Conservation (phyloP, 2,888 invertebrate genomes). For the Slavum lentiscoides region DNA sequence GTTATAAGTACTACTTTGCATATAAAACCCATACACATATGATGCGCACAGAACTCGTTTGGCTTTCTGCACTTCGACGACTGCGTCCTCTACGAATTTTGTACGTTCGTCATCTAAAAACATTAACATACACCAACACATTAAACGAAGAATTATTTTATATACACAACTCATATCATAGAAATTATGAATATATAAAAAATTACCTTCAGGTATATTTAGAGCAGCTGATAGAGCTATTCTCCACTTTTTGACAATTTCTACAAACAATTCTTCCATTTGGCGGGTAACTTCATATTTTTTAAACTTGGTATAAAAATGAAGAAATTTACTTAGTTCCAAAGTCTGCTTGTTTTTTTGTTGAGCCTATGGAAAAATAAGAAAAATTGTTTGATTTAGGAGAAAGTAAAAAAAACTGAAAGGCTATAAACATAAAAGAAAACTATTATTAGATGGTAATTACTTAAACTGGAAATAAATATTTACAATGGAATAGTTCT, state of each 20-base stretch:
- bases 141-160: background rate
- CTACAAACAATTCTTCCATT: constrained; percentile 67
- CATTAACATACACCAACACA: constrained; percentile 56
- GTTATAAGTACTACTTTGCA: constrained; percentile 69
- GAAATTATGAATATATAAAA: background rate
- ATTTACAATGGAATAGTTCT: background rate
- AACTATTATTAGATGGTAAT: too few relatives aligned
- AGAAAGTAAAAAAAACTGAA: too few relatives aligned
- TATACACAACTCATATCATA: background rate
- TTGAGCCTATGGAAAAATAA: constrained; percentile 59
- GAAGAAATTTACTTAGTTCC: constrained; percentile 69
- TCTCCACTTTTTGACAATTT: constrained; percentile 68
- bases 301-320: constrained; percentile 69
- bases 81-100: constrained; percentile 68
- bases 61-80: constrained; percentile 68
- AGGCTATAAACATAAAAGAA: too few relatives aligned
- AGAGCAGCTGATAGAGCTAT: constrained; percentile 65
- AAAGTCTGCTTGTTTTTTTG: constrained; percentile 63
- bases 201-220: constrained; percentile 60
- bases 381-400: too few relatives aligned
- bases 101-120: constrained; percentile 60
- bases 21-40: constrained; percentile 71
- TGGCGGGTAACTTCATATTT: constrained; percentile 70
- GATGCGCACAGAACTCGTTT: constrained; percentile 69
- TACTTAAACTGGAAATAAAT: background rate